Evolutionary conservation across 2,888 invertebrate genomes (phyloP).

Genomic region (Drosophila niveifrons): DNA sequence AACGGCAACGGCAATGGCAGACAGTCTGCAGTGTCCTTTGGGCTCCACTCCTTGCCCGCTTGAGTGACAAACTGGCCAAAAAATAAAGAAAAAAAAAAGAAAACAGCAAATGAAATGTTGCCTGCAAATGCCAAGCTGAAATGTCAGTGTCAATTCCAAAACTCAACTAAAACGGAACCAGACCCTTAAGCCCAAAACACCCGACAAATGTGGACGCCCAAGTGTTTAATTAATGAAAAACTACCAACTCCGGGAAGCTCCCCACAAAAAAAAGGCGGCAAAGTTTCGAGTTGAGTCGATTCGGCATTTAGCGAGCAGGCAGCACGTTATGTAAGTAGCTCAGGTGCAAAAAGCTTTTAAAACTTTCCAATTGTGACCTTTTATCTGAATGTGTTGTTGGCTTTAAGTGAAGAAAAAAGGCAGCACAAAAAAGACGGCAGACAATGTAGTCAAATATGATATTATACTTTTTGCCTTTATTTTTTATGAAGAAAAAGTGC

Average conservation of each 20-base stretch:
- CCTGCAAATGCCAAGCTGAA: constrained; percentile 9
- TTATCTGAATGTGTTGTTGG: constrained; percentile 40
- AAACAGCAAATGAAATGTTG: constrained; percentile 4
- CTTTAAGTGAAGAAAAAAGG: constrained; percentile 10
- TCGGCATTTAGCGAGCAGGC: constrained; percentile 49
- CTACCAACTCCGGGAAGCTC: constrained; percentile 26
- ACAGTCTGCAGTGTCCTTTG: not conserved
- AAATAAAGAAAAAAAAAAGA: not conserved
- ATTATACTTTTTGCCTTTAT: constrained; percentile 1
- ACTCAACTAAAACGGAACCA: constrained; percentile 4
- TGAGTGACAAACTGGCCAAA: constrained; percentile 20
- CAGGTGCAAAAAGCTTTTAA: constrained; percentile 69
- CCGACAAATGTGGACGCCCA: constrained; percentile 43
- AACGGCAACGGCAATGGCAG: constrained; percentile 14
- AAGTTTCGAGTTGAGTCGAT: constrained; percentile 42
- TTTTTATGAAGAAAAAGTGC: not conserved
- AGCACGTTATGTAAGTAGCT: constrained; percentile 46
- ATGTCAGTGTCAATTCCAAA: constrained; percentile 29
- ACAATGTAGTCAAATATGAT: constrained; percentile 27
- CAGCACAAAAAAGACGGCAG: constrained; percentile 15
- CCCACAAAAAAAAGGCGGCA: constrained; percentile 11
- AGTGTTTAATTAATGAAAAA: constrained; percentile 68
- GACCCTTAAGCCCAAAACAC: constrained; percentile 6
- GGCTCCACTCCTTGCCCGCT: not conserved
- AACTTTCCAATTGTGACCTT: constrained; percentile 67